phyloP scores from a whole-genome alignment of 2,113 vertebrate species.

The Fukomys damarensis region DNA sequence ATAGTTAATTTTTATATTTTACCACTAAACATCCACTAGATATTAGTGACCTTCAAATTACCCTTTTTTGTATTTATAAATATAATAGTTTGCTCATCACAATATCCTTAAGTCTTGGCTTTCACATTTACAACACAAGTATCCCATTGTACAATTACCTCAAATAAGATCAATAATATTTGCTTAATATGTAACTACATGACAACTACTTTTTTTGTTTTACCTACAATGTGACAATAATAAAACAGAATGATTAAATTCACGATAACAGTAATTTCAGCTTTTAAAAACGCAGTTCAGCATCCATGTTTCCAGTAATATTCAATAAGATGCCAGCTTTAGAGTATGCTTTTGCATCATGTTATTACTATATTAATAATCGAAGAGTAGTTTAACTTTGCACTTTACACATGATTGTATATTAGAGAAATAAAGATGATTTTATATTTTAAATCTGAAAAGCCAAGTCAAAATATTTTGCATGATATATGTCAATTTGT shows the following conservation, averaged over 20 bases:
- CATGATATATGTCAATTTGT: neutral
- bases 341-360: neutral
- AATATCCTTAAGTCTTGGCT: neutral
- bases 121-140: conserved; percentile 23
- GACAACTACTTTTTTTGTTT: neutral
- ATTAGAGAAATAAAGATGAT: neutral
- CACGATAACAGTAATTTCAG: neutral
- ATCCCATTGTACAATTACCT: neutral
- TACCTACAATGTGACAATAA: neutral
- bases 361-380: conserved; percentile 17
- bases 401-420: neutral
- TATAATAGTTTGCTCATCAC: neutral
- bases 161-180: neutral
- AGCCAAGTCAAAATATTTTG: neutral
- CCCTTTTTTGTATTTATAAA: neutral
- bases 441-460: conserved; percentile 34
- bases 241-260: conserved; percentile 19
- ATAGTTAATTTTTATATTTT: neutral
- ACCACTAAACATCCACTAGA: neutral
- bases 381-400: neutral
- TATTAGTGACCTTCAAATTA: neutral
- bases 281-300: neutral
- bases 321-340: neutral
- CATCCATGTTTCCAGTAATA: neutral
- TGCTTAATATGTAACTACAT: neutral